A percentile compares a stretch with the other conserved stretches of the same genome.
phyloP scores from a whole-genome alignment of 2,113 vertebrate genomes.

The Tonatia bakeri region DNA sequence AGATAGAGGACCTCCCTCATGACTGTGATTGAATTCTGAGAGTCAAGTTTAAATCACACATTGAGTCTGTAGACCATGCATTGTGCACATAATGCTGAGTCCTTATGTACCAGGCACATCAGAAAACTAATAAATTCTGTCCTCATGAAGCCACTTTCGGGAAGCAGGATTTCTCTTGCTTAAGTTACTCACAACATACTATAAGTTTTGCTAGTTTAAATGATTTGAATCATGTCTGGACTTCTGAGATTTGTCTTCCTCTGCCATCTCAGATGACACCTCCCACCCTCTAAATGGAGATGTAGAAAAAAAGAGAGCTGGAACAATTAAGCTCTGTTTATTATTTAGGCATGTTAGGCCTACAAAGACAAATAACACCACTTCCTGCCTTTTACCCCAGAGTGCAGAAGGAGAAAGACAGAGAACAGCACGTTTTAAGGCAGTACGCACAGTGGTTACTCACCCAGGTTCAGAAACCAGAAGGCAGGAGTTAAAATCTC shows the following conservation, averaged over 20 bases:
- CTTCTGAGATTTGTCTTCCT: not conserved
- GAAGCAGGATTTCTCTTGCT: not conserved
- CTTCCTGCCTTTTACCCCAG: not conserved
- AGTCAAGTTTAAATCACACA: not conserved
- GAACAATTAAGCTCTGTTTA: not conserved
- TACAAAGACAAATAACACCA: not conserved
- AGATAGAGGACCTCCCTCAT: rapidly evolving
- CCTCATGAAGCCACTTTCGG: not conserved
- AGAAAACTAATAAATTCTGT: not conserved
- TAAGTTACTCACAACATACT: not conserved
- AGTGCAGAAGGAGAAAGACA: not conserved
- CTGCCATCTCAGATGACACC: not conserved
- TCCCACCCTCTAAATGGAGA: not conserved
- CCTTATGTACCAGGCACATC: not conserved
- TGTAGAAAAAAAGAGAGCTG: not conserved
- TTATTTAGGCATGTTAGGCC: not conserved
- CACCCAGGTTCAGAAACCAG: not conserved
- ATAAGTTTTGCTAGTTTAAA: not conserved
- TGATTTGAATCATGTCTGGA: not conserved
- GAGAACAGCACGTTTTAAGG: too few species aligned
- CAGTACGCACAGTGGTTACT: not conserved
- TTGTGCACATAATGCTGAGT: rapidly evolving
- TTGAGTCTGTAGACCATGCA: not conserved
- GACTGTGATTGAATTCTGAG: too few species aligned
- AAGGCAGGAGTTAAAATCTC: not conserved